Base-by-base conservation (phyloP, 2,797 vertebrate species). In the Erithacus rubecula region DNA sequence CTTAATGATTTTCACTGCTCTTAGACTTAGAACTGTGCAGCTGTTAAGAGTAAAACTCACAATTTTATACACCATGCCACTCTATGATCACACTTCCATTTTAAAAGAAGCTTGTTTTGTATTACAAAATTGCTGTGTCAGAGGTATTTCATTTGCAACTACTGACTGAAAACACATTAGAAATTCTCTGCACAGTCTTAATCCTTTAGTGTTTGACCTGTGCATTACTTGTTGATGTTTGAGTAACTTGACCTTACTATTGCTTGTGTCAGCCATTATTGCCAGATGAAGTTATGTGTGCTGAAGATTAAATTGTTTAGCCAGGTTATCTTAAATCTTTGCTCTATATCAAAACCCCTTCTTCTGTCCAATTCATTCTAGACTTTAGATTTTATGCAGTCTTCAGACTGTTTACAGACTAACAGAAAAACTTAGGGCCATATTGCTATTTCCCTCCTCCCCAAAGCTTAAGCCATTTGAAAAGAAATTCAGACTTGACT, bases 391-490 rank as follows among this genome's bases (percentile, higher is more conserved):
- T 90, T 90, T 62, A 62, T 72, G 79, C 18, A 62, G 26, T 63
- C 29, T 59, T 76, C 41, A 47, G 30, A 5, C 41, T 60, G 44
- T 11, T 30, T 70, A 51, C 44, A 93, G 53, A 60, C 41, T 58
- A 67, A 62, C 15, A 71, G 37, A 16, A 89, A 77, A 72, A 84
- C 16, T 60, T 36, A 71, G 64, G 20, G 8, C 10, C 4, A 1
- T 18, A 6, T 27, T 67, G 11, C 5, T 53, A 11, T 12, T 39
- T 5, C 0, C 19, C 12, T 0, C 0, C 29, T 13, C 11, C 12
- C 8, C 14, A 32, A 52, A 89, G 9, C 13, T 80, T 37, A 85
- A 82, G 21, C 7, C 6, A 12, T 75, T 65, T 55, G 24, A 59
- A 83, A 90, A 87, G 16, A 82, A 87, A 44, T 27, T n/a, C 5